Percentiles rank a stretch among this genome's conserved stretches.
phyloP scores from a whole-genome alignment of 2,797 vertebrate species.

The Neopelma chrysocephalum region DNA sequence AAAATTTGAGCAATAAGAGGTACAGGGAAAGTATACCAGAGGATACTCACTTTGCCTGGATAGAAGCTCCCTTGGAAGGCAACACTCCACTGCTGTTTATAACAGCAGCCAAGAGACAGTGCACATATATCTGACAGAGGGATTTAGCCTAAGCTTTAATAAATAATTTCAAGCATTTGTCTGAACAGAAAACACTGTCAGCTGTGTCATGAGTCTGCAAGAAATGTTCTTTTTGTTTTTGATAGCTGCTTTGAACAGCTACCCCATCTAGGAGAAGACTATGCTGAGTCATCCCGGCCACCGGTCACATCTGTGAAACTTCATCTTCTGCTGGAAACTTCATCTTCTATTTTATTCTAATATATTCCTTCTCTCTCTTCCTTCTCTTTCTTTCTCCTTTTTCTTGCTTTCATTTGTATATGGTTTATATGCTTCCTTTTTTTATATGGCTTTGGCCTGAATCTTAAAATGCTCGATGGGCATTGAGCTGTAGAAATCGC shows the following conservation, averaged over 20 bases:
- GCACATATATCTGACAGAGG: not conserved
- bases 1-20: not conserved
- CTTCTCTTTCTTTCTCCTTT: not conserved
- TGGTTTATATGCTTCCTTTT: not conserved
- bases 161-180: not conserved
- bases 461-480: conserved; percentile 2
- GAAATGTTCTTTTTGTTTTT: not conserved
- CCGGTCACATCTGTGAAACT: not conserved
- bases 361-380: not conserved
- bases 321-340: not conserved
- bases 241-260: not conserved
- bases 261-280: not conserved
- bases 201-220: not conserved
- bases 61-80: not conserved
- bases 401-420: not conserved
- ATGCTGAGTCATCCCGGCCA: not conserved
- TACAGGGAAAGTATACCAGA: not conserved
- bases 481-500: conserved; percentile 26
- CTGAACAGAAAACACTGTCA: not conserved
- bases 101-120: not conserved
- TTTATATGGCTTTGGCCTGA: not conserved
- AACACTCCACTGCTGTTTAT: not conserved
- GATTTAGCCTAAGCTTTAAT: not conserved
- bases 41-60: not conserved
- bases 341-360: not conserved